Conservation (phyloP, 2,888 invertebrate genomes). For the Tiphia femorata region DNA sequence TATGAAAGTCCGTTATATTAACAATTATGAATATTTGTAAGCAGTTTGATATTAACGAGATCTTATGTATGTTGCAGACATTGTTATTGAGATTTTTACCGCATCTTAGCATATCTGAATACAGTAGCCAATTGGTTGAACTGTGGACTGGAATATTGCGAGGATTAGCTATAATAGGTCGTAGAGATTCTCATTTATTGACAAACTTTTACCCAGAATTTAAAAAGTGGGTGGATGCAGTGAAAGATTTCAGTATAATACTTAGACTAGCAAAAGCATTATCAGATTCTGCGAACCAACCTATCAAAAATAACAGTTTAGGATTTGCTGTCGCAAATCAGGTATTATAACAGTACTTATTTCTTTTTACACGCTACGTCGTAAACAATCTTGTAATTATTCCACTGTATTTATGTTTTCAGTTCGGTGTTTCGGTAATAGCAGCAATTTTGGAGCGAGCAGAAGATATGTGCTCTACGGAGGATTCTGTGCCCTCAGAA, state of each 20-base stretch:
- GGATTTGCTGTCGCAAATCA: conserved; percentile 71
- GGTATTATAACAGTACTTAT: conserved; percentile 59
- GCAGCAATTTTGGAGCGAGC: conserved; percentile 71
- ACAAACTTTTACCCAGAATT: conserved; percentile 74
- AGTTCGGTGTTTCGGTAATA: conserved; percentile 74
- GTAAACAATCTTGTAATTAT: background rate
- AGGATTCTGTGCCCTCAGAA: conserved; percentile 45
- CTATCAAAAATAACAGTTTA: conserved; percentile 61
- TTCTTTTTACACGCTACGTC: background rate
- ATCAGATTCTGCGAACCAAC: conserved; percentile 54
- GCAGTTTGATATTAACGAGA: background rate
- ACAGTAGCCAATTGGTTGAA: conserved; percentile 70
- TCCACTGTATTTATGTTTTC: conserved; percentile 20
- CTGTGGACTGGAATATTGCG: conserved; percentile 75
- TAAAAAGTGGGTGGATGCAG: conserved; percentile 70
- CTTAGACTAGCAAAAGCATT: conserved; percentile 57
- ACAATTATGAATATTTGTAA: too few species aligned
- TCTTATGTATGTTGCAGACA: conserved; percentile 70
- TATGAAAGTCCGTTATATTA: background rate
- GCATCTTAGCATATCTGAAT: conserved; percentile 71
- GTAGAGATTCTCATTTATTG: conserved; percentile 73
- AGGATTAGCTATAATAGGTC: conserved; percentile 73
- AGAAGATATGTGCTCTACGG: conserved; percentile 68
- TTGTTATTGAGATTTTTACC: conserved; percentile 78
- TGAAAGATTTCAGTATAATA: conserved; percentile 47